Evolutionary conservation across 1,140 invertebrate genomes (phyloP).

Genomic region (Branchinecta lynchi): DNA sequence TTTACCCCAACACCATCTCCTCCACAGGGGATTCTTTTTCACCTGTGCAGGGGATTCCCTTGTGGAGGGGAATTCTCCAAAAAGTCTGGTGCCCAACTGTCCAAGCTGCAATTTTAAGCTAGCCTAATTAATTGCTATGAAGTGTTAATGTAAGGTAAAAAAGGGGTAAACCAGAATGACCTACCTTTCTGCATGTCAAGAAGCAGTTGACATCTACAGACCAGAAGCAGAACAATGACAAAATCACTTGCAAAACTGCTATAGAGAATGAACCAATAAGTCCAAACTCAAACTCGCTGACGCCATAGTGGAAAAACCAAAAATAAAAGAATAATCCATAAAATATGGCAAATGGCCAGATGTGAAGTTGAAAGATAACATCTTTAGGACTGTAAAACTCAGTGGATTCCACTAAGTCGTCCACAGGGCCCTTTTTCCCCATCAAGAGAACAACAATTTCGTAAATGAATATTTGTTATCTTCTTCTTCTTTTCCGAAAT

Average conservation of each 20-base stretch:
- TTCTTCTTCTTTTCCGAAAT: too few relatives aligned
- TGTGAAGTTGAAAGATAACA: background rate
- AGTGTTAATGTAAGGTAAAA: too few relatives aligned
- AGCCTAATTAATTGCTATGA: too few relatives aligned
- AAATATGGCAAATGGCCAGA: background rate
- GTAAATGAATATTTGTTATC: too few relatives aligned
- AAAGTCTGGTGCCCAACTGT: too few relatives aligned
- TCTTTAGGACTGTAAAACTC: background rate
- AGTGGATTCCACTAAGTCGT: background rate
- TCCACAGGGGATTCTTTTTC: too few relatives aligned
- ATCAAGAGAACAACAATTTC: too few relatives aligned
- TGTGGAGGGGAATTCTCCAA: too few relatives aligned
- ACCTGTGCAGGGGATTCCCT: too few relatives aligned
- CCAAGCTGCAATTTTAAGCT: too few relatives aligned
- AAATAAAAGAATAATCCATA: background rate
- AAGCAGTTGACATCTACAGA: background rate
- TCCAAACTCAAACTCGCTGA: background rate
- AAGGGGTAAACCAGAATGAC: background rate
- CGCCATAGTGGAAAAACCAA: background rate
- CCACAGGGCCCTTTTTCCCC: background rate
- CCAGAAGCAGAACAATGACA: background rate
- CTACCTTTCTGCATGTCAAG: background rate
- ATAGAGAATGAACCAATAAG: slow-evolving; percentile 3
- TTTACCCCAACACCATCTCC: too few relatives aligned
- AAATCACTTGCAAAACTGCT: background rate